Evolutionary conservation across 2,113 vertebrate genomes (phyloP).

Genomic region (Patagioenas fasciata): DNA sequence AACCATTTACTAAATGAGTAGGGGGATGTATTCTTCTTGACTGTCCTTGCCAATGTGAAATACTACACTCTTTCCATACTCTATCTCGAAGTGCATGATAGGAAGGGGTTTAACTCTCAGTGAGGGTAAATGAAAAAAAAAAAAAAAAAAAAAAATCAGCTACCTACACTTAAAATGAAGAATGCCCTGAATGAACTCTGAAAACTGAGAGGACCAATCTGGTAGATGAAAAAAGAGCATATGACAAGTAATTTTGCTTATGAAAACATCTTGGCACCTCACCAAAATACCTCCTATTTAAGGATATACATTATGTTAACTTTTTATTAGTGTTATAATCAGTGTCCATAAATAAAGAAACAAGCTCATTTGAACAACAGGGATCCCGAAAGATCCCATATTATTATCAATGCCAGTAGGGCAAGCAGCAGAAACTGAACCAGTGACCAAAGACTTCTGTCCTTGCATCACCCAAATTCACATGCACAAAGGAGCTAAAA

Average conservation of each 20-base stretch:
- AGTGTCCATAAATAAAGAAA: neutral
- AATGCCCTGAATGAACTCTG: neutral
- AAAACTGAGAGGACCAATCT: neutral
- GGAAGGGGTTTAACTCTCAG: neutral
- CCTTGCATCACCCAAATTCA: neutral
- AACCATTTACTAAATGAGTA: neutral
- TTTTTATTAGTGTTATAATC: neutral
- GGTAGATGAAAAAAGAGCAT: neutral
- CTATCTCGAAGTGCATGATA: neutral
- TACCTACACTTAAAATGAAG: neutral
- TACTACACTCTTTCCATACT: neutral
- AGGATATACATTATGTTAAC: neutral
- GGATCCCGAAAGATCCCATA: neutral
- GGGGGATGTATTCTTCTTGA: neutral
- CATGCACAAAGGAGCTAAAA: neutral
- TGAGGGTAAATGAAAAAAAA: neutral
- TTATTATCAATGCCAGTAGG: neutral
- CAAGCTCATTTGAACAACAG: neutral
- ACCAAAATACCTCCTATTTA: neutral
- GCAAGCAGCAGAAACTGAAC: neutral
- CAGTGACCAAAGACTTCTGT: neutral
- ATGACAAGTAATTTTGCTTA: neutral
- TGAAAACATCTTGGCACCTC: neutral
- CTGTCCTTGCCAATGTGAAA: neutral
- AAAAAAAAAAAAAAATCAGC: neutral